A percentile compares a stretch with the other conserved stretches of the same genome.
Evolutionary conservation across 2,888 invertebrate genomes (phyloP).

Genomic region (Acanthoscelides obtectus): DNA sequence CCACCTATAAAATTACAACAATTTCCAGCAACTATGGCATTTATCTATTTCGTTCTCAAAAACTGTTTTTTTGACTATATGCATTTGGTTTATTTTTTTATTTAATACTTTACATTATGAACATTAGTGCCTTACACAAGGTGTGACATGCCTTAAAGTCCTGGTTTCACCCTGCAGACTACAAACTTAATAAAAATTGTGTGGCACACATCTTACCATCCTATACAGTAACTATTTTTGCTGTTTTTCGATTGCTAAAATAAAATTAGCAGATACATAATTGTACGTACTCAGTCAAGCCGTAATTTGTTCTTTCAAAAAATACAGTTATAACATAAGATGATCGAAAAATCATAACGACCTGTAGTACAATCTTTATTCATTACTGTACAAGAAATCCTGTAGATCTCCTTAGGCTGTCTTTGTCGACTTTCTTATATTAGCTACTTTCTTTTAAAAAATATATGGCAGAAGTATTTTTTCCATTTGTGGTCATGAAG

Average conservation of each 20-base stretch:
- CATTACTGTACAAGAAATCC: neutral
- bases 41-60: neutral
- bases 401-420: neutral
- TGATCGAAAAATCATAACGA: too few relatives aligned
- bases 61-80: neutral
- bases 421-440: too few relatives aligned
- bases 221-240: neutral
- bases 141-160: neutral
- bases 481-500: neutral
- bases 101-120: neutral
- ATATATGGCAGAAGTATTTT: neutral
- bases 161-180: neutral
- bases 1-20: neutral
- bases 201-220: neutral
- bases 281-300: neutral
- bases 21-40: neutral
- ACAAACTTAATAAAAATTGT: neutral
- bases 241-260: too few relatives aligned
- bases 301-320: neutral
- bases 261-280: too few relatives aligned
- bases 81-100: neutral
- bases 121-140: neutral
- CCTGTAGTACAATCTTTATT: too few relatives aligned
- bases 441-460: too few relatives aligned
- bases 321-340: neutral